Evolutionary conservation across 2,113 vertebrate genomes (phyloP).

Genomic region (Ptychochromis oligacanthus): DNA sequence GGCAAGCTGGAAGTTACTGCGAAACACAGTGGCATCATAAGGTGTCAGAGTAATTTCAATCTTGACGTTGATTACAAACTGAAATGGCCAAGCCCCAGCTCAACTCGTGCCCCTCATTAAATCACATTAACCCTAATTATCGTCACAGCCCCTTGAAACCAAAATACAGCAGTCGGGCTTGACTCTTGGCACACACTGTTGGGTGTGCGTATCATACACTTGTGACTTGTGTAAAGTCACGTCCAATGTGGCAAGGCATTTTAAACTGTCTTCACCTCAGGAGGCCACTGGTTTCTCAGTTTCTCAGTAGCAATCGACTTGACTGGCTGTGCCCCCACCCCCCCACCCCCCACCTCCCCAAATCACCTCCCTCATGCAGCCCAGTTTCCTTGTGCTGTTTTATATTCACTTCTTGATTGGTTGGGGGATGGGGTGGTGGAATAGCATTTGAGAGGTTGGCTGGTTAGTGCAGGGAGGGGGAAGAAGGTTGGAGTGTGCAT

Average conservation of each 20-base stretch:
- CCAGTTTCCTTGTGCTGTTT: conserved; percentile 67
- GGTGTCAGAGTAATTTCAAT: conserved; percentile 60
- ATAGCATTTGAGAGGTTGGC: conserved; percentile 67
- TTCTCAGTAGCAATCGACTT: conserved; percentile 41
- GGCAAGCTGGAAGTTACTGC: conserved; percentile 18
- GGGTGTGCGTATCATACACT: conserved; percentile 45
- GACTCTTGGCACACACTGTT: conserved; percentile 42
- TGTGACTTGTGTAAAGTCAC: conserved; percentile 44
- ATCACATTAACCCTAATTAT: conserved; percentile 76
- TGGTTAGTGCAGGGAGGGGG: conserved; percentile 54
- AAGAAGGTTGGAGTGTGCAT: conserved; percentile 50
- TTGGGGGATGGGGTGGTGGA: conserved; percentile 68
- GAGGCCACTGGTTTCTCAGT: conserved; percentile 41
- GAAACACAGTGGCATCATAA: conserved; percentile 16
- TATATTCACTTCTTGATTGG: conserved; percentile 77
- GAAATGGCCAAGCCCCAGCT: conserved; percentile 20
- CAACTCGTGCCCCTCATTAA: conserved; percentile 60
- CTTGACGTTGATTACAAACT: conserved; percentile 56
- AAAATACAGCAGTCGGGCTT: conserved; percentile 34
- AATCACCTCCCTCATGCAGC: conserved; percentile 31
- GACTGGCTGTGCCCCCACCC: conserved; percentile 2
- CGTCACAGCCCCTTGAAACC: conserved; percentile 54
- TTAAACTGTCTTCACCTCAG: conserved; percentile 66
- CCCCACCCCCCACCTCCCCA: not conserved
- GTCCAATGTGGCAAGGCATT: conserved; percentile 33